A percentile compares a stretch with the other conserved stretches of the same genome.
These are phyloP conservation scores for Chaenodraco wilsoni DNA, from an alignment of 2,797 vertebrate genomes.

Conservation along the genomic window DNA sequence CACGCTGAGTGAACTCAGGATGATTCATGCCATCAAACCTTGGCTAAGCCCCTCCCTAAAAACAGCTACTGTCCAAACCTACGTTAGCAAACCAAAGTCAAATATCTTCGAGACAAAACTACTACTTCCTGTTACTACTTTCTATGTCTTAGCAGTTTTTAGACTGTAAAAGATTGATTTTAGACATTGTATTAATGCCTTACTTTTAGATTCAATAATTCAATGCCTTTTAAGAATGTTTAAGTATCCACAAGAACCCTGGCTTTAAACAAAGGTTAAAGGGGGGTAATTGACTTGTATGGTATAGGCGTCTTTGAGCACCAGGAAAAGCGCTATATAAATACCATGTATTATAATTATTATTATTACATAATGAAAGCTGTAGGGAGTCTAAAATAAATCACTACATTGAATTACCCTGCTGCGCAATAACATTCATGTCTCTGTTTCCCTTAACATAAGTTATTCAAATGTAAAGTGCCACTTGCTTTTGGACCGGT, in stretches of 20 bases:
- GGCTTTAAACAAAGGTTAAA: not conserved
- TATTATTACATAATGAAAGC: not conserved
- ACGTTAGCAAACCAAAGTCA: not conserved
- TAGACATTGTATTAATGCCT: too few relatives aligned
- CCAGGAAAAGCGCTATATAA: too few relatives aligned
- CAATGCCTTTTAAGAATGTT: too few relatives aligned
- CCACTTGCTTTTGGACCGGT: not conserved
- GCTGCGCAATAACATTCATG: too few relatives aligned
- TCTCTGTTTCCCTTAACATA: not conserved
- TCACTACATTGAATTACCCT: too few relatives aligned
- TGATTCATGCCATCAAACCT: slow-evolving; percentile 45
- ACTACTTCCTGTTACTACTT: too few relatives aligned
- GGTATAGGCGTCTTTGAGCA: not conserved
- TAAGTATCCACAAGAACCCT: not conserved
- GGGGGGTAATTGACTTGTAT: not conserved
- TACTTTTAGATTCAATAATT: too few relatives aligned
- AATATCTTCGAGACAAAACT: too few relatives aligned
- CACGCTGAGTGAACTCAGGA: slow-evolving; percentile 30
- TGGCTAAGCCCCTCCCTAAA: too few relatives aligned
- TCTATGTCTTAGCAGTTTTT: too few relatives aligned
- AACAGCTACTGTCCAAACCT: not conserved
- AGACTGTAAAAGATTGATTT: too few relatives aligned
- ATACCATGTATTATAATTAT: too few relatives aligned
- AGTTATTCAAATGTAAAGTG: not conserved
- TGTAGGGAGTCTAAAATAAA: not conserved